Percentiles rank a stretch among this genome's conserved stretches.
These are phyloP conservation scores for Corythornis vintsioides DNA, from an alignment of 2,113 vertebrate genomes.

Conservation along the genomic window DNA sequence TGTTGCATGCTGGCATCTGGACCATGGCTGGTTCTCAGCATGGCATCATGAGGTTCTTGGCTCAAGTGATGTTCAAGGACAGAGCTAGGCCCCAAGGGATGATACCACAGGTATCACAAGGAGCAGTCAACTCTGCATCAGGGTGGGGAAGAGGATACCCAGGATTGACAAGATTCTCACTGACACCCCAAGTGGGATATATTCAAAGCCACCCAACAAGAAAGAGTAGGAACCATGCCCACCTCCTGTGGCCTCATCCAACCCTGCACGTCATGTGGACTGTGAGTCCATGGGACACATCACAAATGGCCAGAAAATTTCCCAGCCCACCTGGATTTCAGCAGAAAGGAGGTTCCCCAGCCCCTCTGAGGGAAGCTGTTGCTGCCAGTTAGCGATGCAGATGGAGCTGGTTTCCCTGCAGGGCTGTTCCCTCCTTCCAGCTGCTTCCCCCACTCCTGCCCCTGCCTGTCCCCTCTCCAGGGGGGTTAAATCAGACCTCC, in stretches of 20 bases:
- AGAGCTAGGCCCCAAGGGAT: neutral
- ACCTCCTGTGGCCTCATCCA: neutral
- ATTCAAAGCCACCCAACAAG: neutral
- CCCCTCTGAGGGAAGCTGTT: no score
- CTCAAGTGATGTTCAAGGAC: neutral
- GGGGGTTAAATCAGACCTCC: neutral
- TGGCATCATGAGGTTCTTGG: neutral
- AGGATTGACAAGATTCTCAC: neutral
- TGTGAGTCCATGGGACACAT: neutral
- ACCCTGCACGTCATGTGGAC: accelerated
- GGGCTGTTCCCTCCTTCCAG: neutral
- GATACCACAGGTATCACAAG: neutral
- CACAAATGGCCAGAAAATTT: neutral
- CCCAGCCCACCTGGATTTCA: neutral
- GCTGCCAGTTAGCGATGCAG: neutral
- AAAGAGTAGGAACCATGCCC: neutral
- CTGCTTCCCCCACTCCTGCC: neutral
- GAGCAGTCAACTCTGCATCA: neutral
- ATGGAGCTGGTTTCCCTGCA: neutral
- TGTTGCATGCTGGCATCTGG: neutral
- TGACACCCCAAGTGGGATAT: neutral
- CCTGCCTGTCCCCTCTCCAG: neutral
- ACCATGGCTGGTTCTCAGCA: neutral
- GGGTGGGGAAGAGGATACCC: neutral
- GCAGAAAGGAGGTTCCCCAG: neutral